Base-by-base conservation (phyloP, 2,888 invertebrate genomes). In the Erebia epiphron region DNA sequence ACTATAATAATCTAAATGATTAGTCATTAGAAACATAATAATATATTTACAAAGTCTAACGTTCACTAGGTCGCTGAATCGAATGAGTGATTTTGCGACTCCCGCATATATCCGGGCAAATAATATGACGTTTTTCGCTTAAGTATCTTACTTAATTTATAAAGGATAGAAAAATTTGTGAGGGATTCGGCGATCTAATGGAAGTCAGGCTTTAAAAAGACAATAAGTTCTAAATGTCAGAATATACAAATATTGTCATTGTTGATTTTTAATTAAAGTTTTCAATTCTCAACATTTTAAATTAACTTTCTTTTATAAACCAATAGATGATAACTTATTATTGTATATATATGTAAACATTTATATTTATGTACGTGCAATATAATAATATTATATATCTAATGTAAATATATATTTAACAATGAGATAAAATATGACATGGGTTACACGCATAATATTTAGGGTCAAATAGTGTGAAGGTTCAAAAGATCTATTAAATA, bases 191-290 rank as follows among this genome's bases (percentile, higher is more conserved):
- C 1, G 10, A 18, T 54, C 54, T 54, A 16, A 54, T 54, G 18
- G 18, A 54, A 10, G 18, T 54, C 18, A 10, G 54, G 18, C 54
- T 16, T 18, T 21, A 61, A 14, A 58, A 43, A 21, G 46, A 21
- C 18, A 18, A 56, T 43, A 56, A 62, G 46, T 21, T 49, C 43
- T 41, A 50, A 13, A 49, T 43, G 10, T 58, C 57, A 58, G 21
- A 57, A 67, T 57, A 67, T 58, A 67, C 50, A 65, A 58, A 67
- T 70, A 73, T 70, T 73, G 73, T 73, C 67, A 61, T 50, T 61
- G 60, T 67, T 57, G 61, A 16, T 43, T 18, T 62, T 65, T 70
- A 66, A 54, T 10, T 58, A 64, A 50, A 69, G 49, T 69, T 67
- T 63, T 16, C 58, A 69, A 63, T 49, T 67, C 4, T 64, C 58